Conservation (phyloP, 2,888 invertebrate genomes). For the Drosophila kambysellisi region DNA sequence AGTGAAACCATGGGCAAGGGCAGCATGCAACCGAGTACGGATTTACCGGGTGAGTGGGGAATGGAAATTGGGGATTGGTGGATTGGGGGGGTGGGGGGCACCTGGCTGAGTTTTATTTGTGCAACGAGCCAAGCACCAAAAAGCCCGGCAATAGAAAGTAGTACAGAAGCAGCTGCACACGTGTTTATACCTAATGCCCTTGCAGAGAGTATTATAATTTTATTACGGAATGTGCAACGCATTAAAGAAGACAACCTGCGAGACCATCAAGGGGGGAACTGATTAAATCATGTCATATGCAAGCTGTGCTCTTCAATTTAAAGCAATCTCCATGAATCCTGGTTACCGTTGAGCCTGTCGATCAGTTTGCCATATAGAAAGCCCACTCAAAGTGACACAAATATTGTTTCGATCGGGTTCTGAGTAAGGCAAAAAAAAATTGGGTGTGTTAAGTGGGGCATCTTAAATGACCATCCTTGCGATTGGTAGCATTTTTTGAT, state of each 20-base stretch:
- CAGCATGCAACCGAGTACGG: constrained; percentile 1
- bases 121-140: constrained; percentile 45
- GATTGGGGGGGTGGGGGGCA: background rate
- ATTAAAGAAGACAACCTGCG: background rate
- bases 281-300: background rate
- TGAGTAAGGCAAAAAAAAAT: background rate
- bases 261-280: background rate
- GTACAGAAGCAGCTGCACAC: constrained; percentile 32
- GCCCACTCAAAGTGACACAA: background rate
- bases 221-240: constrained; percentile 4
- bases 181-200: constrained; percentile 4
- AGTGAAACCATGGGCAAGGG: constrained; percentile 7
- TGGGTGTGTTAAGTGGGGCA: background rate
- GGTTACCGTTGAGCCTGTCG: background rate
- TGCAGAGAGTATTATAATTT: background rate
- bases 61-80: background rate
- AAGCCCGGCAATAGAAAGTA: constrained; percentile 61
- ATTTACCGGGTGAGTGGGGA: background rate
- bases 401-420: background rate
- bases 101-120: constrained; percentile 52
- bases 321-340: background rate
- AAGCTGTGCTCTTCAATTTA: background rate
- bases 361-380: background rate
- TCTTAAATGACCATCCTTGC: background rate
- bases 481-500: background rate